These are phyloP conservation scores for Tolmerus cingulatus DNA, from an alignment of 2,888 invertebrate genomes.

Conservation along the genomic window DNA sequence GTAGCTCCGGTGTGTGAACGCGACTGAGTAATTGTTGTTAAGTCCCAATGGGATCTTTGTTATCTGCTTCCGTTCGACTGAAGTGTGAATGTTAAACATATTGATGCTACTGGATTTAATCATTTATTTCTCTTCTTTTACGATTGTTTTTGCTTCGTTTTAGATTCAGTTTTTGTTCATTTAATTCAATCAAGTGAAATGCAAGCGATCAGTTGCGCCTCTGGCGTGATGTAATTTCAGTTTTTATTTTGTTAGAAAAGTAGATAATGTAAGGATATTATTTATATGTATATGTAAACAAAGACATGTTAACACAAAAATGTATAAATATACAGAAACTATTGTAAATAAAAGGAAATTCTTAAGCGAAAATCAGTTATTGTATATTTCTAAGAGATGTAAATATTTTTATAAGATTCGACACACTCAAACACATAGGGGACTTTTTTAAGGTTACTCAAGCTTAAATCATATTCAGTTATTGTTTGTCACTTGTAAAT, in stretches of 20 bases:
- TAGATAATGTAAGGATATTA: conserved; percentile 8
- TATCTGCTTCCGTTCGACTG: background rate
- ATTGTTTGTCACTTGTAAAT: conserved; percentile 23
- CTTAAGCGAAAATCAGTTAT: background rate
- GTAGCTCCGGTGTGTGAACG: background rate
- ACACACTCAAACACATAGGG: background rate
- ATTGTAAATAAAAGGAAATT: conserved; percentile 18
- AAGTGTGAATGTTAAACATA: background rate
- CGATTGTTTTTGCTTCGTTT: background rate
- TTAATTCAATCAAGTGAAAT: background rate
- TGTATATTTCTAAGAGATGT: conserved; percentile 12
- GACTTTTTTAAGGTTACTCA: background rate
- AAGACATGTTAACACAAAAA: conserved; percentile 1
- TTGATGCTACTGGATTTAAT: conserved; percentile 1
- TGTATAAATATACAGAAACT: background rate
- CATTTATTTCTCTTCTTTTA: background rate
- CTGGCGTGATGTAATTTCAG: background rate
- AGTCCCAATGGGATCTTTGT: background rate
- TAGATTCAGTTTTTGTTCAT: background rate
- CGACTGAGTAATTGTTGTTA: background rate
- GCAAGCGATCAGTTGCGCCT: background rate
- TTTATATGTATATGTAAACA: conserved; percentile 9
- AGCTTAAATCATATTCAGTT: background rate
- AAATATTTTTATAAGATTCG: conserved; percentile 29
- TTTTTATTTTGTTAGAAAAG: background rate